phyloP scores from a whole-genome alignment of 1,140 invertebrate genomes.

The Bombus pyrosoma region DNA sequence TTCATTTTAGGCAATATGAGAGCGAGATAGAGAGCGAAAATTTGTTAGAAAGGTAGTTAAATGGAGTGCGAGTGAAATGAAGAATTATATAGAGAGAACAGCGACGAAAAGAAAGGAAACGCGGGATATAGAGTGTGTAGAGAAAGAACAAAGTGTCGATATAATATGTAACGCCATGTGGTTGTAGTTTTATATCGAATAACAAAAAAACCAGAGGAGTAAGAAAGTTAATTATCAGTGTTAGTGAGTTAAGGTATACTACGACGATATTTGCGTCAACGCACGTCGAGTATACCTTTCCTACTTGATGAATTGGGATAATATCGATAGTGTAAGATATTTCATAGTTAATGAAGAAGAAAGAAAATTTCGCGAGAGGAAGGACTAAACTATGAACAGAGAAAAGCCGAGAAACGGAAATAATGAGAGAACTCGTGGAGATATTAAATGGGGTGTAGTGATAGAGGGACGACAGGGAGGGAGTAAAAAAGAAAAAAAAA shows the following conservation, averaged over 20 bases:
- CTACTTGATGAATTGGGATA: constrained; percentile 76
- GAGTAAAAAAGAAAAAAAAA: neutral
- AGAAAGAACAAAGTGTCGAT: constrained; percentile 61
- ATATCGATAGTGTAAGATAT: constrained; percentile 80
- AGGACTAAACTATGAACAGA: constrained; percentile 16
- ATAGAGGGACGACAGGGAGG: constrained; percentile 7
- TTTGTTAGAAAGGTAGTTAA: constrained; percentile 5
- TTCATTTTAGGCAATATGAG: constrained; percentile 21
- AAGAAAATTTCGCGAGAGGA: constrained; percentile 18
- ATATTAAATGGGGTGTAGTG: constrained; percentile 17
- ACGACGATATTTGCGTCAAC: constrained; percentile 49
- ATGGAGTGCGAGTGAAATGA: constrained; percentile 2
- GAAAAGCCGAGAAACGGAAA: neutral
- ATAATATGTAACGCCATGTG: constrained; percentile 49
- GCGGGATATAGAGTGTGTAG: constrained; percentile 20
- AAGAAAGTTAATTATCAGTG: constrained; percentile 77
- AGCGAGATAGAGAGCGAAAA: neutral
- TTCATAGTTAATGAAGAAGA: constrained; percentile 73
- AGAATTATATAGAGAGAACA: constrained; percentile 5
- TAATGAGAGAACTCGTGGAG: constrained; percentile 6
- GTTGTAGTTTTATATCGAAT: constrained; percentile 78
- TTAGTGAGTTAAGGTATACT: constrained; percentile 73
- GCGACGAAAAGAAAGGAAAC: neutral
- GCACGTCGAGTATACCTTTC: constrained; percentile 68
- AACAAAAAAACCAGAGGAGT: constrained; percentile 58